Conservation (phyloP, 2,113 vertebrate species). For the Dicentrarchus labrax region DNA sequence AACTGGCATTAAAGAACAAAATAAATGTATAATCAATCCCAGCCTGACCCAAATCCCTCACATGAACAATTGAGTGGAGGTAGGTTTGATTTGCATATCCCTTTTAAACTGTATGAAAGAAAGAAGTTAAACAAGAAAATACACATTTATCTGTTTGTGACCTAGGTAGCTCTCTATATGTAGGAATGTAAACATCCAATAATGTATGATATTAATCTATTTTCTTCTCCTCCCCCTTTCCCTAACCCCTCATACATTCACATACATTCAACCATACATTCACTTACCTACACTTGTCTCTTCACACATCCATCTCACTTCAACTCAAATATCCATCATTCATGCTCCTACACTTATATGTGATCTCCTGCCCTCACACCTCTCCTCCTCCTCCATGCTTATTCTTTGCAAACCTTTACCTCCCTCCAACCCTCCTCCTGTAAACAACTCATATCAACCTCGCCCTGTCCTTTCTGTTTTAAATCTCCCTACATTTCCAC, state of each 20-base stretch:
- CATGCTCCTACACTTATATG: background rate
- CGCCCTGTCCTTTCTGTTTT: background rate
- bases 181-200: background rate
- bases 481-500: background rate
- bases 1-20: background rate
- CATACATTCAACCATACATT: constrained; percentile 15
- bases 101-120: background rate
- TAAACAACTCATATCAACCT: constrained; percentile 65
- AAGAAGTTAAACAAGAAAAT: background rate
- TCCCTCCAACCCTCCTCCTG: background rate
- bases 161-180: background rate
- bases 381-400: background rate
- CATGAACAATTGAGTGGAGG: background rate
- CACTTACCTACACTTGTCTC: background rate
- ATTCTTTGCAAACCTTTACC: background rate
- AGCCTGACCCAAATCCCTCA: background rate
- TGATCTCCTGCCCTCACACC: background rate
- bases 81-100: background rate
- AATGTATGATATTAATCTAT: constrained; percentile 46
- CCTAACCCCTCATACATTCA: constrained; percentile 26
- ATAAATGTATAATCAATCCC: background rate
- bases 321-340: background rate
- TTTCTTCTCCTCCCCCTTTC: constrained; percentile 11
- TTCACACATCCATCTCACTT: background rate
- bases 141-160: background rate